Conservation (phyloP, 2,888 invertebrate species). For the Drosophila recens region DNA sequence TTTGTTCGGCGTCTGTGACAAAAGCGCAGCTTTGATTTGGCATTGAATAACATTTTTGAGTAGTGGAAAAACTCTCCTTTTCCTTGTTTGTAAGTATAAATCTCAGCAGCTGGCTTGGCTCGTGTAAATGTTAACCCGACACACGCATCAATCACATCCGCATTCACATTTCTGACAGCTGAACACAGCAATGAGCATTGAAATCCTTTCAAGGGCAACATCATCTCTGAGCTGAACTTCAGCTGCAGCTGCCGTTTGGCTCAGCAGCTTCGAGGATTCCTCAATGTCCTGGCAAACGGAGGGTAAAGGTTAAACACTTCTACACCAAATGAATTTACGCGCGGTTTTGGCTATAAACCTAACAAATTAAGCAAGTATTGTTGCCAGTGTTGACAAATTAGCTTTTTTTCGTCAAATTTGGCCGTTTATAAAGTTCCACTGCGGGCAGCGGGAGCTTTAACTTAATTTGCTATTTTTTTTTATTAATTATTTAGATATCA, state of each 20-base stretch:
- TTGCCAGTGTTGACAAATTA: not conserved
- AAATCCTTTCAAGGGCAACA: conserved; percentile 44
- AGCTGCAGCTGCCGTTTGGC: conserved; percentile 8
- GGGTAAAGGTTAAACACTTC: conserved; percentile 21
- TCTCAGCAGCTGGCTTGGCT: conserved; percentile 2
- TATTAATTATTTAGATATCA: too few relatives aligned
- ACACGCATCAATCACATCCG: conserved; percentile 47
- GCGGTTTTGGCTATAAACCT: conserved; percentile 31
- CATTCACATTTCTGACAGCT: conserved; percentile 45
- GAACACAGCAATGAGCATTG: conserved; percentile 38
- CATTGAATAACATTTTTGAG: not conserved
- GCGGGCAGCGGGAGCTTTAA: not conserved
- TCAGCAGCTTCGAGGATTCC: not conserved
- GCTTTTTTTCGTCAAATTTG: not conserved
- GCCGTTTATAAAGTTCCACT: not conserved
- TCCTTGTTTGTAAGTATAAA: conserved; percentile 1
- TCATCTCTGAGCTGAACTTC: conserved; percentile 26
- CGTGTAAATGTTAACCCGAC: conserved; percentile 9
- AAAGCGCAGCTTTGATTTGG: conserved; percentile 17
- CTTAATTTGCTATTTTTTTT: too few relatives aligned
- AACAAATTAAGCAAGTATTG: conserved; percentile 46
- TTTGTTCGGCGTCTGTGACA: not conserved
- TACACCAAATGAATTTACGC: conserved; percentile 11
- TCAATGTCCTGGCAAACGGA: conserved; percentile 21
- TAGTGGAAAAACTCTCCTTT: not conserved